Evolutionary conservation across 2,113 vertebrate species (phyloP).

Genomic region (Callocephalon fimbriatum): DNA sequence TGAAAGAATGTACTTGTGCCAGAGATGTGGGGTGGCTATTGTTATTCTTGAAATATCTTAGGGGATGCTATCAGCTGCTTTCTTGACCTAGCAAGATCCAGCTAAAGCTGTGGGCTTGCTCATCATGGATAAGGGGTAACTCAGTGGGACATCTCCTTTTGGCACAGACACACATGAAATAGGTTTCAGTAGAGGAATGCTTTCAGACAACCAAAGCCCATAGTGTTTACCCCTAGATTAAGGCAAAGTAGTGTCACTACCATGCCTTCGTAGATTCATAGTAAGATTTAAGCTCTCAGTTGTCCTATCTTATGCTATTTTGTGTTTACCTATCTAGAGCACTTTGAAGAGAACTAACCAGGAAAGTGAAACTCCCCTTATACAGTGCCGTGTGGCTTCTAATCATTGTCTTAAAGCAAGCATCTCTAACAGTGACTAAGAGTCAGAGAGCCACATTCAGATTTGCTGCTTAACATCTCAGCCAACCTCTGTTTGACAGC

Average conservation of each 20-base stretch:
- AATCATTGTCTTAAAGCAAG: neutral
- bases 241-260: rapidly evolving
- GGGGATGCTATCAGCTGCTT: neutral
- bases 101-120: neutral
- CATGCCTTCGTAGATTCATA: neutral
- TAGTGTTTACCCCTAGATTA: neutral
- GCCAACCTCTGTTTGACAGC: neutral
- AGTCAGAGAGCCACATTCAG: neutral
- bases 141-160: neutral
- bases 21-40: neutral
- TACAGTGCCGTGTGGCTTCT: neutral
- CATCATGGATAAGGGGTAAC: rapidly evolving
- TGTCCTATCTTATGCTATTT: neutral
- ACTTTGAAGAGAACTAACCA: neutral
- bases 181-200: no score
- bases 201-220: neutral
- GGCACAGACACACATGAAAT: no score
- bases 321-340: neutral
- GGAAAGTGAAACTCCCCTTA: neutral
- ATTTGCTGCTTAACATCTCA: neutral
- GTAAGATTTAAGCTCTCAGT: neutral
- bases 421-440: neutral
- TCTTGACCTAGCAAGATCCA: neutral
- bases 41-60: neutral
- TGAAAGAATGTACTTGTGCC: neutral